Evolutionary conservation across 2,797 vertebrate species (phyloP).

Genomic region (Parauchenoglanis punctatus): DNA sequence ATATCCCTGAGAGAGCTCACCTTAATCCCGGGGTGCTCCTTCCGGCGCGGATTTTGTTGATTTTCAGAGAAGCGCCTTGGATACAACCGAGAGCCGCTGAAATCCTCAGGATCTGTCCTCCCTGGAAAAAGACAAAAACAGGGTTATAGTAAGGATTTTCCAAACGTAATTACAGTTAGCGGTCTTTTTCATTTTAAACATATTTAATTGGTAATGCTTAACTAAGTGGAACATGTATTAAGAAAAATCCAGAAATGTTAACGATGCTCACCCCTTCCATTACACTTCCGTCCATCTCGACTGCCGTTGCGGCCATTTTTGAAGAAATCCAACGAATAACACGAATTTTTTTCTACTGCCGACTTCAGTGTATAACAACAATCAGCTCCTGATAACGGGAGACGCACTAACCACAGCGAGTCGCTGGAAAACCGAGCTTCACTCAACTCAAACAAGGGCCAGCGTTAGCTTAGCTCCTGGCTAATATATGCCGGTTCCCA

Average conservation of each 20-base stretch:
- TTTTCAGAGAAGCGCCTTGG: conserved; percentile 79
- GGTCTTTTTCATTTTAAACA: neutral
- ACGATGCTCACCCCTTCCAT: conserved; percentile 89
- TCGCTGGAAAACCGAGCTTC: neutral
- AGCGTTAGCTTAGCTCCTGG: conserved; percentile 34
- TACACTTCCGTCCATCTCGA: conserved; percentile 89
- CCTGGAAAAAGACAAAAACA: conserved; percentile 69
- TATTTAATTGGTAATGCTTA: neutral
- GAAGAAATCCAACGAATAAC: conserved; percentile 35
- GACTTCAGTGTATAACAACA: neutral
- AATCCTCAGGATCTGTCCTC: conserved; percentile 91
- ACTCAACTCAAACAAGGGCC: conserved; percentile 7
- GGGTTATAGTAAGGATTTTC: neutral
- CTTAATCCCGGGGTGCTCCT: conserved; percentile 92
- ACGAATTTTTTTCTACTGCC: neutral
- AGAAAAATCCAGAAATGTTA: neutral
- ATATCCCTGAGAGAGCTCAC: conserved; percentile 65
- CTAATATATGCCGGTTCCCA: conserved; percentile 35
- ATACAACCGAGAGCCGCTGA: conserved; percentile 90
- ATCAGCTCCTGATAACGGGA: neutral
- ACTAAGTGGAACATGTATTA: neutral
- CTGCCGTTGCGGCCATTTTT: conserved; percentile 68
- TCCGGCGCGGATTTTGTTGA: conserved; percentile 90
- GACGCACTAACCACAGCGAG: neutral
- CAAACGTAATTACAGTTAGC: neutral